phyloP scores from a whole-genome alignment of 2,797 vertebrate genomes.

The Neosilurus hyrtlii region DNA sequence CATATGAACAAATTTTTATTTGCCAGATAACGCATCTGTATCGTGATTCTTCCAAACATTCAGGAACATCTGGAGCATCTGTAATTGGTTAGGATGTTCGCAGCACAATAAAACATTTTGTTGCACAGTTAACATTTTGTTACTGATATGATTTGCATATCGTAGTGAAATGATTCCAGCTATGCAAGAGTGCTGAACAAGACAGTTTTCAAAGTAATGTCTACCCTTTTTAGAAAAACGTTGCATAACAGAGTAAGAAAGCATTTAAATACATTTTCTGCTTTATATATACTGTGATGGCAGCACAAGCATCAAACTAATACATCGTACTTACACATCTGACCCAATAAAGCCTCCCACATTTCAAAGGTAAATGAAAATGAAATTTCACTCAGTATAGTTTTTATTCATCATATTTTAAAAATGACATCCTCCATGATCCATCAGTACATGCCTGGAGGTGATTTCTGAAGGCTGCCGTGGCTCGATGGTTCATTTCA shows the following conservation, averaged over 20 bases:
- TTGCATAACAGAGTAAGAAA: background rate
- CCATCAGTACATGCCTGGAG: too few relatives aligned
- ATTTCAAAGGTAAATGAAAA: too few relatives aligned
- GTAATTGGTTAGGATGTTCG: background rate
- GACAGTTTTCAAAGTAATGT: background rate
- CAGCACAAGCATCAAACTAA: background rate
- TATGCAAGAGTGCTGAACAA: too few relatives aligned
- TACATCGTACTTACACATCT: background rate
- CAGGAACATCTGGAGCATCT: slow-evolving; percentile 4
- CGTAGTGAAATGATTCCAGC: background rate
- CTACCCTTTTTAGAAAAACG: background rate
- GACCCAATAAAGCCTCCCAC: too few relatives aligned
- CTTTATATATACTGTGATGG: background rate
- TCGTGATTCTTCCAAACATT: background rate
- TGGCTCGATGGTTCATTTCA: too few relatives aligned
- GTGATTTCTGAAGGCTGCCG: too few relatives aligned
- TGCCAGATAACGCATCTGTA: too few relatives aligned
- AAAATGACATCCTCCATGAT: too few relatives aligned
- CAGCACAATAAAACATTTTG: slow-evolving; percentile 3
- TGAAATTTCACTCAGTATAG: too few relatives aligned
- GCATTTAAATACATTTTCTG: background rate
- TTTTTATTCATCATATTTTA: too few relatives aligned
- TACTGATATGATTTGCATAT: background rate
- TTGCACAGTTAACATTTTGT: background rate
- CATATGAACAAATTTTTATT: background rate